Evolutionary conservation across 2,888 invertebrate species (phyloP), one percentile per base, ranked within the genome.

Genomic region (Cinara cedri): DNA sequence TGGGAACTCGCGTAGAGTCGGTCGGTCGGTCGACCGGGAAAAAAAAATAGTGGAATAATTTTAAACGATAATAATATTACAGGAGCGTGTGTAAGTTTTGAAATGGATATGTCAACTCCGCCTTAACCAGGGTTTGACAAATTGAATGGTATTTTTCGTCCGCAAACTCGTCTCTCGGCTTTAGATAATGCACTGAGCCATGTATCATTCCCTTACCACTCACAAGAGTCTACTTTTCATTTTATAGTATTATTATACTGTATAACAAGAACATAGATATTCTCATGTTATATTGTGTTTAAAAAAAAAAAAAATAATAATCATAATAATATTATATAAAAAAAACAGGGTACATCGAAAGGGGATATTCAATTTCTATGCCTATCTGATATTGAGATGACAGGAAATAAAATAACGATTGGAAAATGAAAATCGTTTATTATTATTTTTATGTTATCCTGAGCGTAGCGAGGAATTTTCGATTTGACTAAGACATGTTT

Each of bases 81-180:
- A 68, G 34, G 34, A 4, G 34, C 46, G 34, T 9, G 57, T 76
- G 66, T 46, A 68, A 66, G 65, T 76, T 76, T 76, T 57, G 55
- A 76, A 76, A 76, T 76, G 55, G 66, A 76, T 76, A 76, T 76
- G 76, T 76, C 76, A 76, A 76, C 76, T 76, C 24, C 49, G 57
- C 46, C 66, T 76, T 66, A 68, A 66, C 66, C n/a, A 6, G 3
- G 26, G 65, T 68, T 55, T 76, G 76, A 76, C 76, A 76, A 76
- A 76, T 76, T 68, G 68, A 76, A 76, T 68, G 65, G 34, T 68
- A 76, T 76, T 68, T 76, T 68, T 76, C 68, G 55, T 68, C 55
- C 9, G 46, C 13, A 55, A 76, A 76, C 68, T 49, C 49, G 26
- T 34, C 66, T 55, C 46, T 46, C 44, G 65, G 68, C 65, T 76